A percentile compares a stretch with the other conserved stretches of the same genome.
Conservation (phyloP, 2,888 invertebrate species). For the Lochmaea capreae region DNA sequence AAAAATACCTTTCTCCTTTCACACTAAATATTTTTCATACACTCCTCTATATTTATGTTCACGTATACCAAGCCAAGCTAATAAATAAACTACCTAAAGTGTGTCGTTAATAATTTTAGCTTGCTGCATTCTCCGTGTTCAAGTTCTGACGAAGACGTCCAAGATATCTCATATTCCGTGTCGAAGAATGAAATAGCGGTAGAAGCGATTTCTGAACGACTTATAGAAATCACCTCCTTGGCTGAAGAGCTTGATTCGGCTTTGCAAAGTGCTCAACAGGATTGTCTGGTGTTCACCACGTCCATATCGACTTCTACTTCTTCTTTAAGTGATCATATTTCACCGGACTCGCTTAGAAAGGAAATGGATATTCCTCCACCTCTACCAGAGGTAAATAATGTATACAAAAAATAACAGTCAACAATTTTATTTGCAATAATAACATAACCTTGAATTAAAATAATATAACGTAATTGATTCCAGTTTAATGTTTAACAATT, state of each 20-base stretch:
- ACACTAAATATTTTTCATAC: no score
- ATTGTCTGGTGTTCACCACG: conserved; percentile 59
- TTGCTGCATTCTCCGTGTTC: conserved; percentile 41
- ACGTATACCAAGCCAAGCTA: neutral
- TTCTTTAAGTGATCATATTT: conserved; percentile 40
- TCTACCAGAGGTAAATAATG: conserved; percentile 45
- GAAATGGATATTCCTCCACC: conserved; percentile 46
- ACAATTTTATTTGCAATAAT: conserved; percentile 56
- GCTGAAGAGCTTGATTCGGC: conserved; percentile 76
- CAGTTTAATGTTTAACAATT: conserved; percentile 7
- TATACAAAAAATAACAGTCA: conserved; percentile 41
- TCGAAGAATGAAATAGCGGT: conserved; percentile 72
- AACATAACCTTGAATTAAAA: conserved; percentile 42
- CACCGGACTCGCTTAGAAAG: conserved; percentile 39
- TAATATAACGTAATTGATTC: conserved; percentile 50
- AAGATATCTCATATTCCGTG: conserved; percentile 50
- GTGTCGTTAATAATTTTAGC: no score
- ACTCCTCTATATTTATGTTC: neutral
- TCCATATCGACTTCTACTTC: conserved; percentile 50
- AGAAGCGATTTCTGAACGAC: conserved; percentile 74
- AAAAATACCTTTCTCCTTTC: no score
- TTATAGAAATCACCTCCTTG: conserved; percentile 74
- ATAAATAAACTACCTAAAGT: neutral
- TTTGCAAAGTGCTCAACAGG: conserved; percentile 68
- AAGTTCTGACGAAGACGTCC: conserved; percentile 45